A percentile compares a stretch with the other conserved stretches of the same genome.
phyloP scores from a whole-genome alignment of 2,888 invertebrate genomes.

The Aquatica leii region DNA sequence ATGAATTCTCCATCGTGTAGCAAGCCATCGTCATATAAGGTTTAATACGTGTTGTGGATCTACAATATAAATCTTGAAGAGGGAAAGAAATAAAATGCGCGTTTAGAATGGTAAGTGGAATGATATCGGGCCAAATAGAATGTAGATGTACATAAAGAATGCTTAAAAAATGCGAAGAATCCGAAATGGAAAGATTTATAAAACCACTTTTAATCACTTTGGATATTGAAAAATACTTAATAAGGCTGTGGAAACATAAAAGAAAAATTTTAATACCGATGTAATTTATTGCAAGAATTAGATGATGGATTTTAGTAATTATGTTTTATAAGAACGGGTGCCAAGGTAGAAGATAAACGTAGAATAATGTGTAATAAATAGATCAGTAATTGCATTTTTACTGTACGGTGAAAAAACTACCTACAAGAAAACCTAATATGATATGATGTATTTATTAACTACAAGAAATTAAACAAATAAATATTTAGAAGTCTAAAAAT shows the following conservation, averaged over 20 bases:
- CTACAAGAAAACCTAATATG: too few species aligned
- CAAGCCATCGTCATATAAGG: conserved; percentile 39
- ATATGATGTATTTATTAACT: too few species aligned
- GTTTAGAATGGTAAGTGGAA: conserved; percentile 39
- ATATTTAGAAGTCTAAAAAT: too few species aligned
- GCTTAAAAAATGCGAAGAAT: conserved; percentile 25
- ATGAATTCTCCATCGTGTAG: conserved; percentile 34
- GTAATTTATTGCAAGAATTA: too few species aligned
- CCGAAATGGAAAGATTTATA: conserved; percentile 23
- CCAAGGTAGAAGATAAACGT: too few species aligned
- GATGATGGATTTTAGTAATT: too few species aligned
- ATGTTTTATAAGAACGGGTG: too few species aligned
- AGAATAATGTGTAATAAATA: too few species aligned
- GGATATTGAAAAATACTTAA: conserved; percentile 26
- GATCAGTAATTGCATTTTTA: too few species aligned
- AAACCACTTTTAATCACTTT: conserved; percentile 21
- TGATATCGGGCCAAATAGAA: conserved; percentile 32
- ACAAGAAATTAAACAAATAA: too few species aligned
- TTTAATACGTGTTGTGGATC: conserved; percentile 42
- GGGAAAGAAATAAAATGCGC: conserved; percentile 38
- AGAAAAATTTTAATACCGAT: too few species aligned
- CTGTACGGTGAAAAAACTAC: too few species aligned
- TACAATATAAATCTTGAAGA: conserved; percentile 38
- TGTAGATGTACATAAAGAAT: conserved; percentile 31
- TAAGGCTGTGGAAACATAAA: neutral